Base-by-base conservation (phyloP, 2,888 invertebrate genomes). In the Onthophagus sagittarius region DNA sequence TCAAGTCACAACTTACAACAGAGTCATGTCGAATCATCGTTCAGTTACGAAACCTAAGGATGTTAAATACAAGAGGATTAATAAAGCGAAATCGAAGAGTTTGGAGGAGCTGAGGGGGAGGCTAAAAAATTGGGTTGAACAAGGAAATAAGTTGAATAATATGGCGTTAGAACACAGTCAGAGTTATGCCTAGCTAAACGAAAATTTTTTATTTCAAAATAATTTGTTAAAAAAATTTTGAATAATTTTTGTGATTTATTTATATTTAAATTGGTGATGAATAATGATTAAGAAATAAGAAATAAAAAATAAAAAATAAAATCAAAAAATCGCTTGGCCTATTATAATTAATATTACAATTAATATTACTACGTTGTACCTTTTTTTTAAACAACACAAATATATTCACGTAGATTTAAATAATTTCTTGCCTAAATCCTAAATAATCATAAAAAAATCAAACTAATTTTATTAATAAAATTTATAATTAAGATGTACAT, bases 31-130 rank as follows among this genome's bases (percentile, higher is more conserved):
- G 67, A 95, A 95, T 85, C 95, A 96, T 84, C 88, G 95, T 77
- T 94, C 94, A 71, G 95, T 96, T 71, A 95, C 94, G 4, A 95
- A 95, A 84, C 95, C 95, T 77, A 95, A 95, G 86, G 95, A 96
- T 83, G 95, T 95, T 39, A 95, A 95, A 85, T 95, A 95, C 86
- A 95, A 95, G 84, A 89, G 95, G 81, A 95, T 95, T 84, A 95
- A 95, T 83, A 95, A 95, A 84, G 95, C 95, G 4, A 95, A 95
- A 83, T 95, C 95, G 75, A 94, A 95, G 86, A 95, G 95, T 80
- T 86, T 95, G 77, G 95, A 95, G 80, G 95, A 95, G 81, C 83
- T 95, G 73, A 86, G 95, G 2, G 95, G 95, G 0, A 88, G 94
- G 76, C 88, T 95, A 82, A 93, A 93, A 88, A 94, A 93, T 84